Evolutionary conservation across 2,888 invertebrate genomes (phyloP).

Genomic region (Laothoe populi): DNA sequence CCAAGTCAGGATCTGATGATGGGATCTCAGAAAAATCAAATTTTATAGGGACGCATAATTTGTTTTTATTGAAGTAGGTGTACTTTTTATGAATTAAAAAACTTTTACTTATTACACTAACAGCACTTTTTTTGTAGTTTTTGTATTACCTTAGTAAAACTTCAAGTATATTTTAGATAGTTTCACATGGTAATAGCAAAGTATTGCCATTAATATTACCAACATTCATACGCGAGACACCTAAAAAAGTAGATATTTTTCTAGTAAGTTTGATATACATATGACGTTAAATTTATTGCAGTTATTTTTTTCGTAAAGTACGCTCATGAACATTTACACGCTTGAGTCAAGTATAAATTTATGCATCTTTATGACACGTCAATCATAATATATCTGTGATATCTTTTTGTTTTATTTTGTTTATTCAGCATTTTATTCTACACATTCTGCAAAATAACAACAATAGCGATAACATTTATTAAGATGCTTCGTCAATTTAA

Average conservation of each 20-base stretch:
- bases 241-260: not conserved
- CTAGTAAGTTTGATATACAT: not conserved
- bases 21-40: too few species aligned
- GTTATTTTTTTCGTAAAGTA: slow-evolving; percentile 8
- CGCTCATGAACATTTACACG: slow-evolving; percentile 8
- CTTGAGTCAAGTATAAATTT: not conserved
- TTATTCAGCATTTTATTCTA: slow-evolving; percentile 2
- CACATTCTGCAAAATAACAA: slow-evolving; percentile 1
- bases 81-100: too few species aligned
- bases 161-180: not conserved
- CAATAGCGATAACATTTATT: not conserved
- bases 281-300: not conserved
- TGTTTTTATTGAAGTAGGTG: too few species aligned
- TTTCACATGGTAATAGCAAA: not conserved
- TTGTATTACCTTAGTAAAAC: not conserved
- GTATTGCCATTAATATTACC: not conserved
- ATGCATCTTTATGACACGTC: slow-evolving; percentile 20
- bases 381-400: slow-evolving; percentile 6
- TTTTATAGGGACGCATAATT: too few species aligned
- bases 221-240: not conserved
- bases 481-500: not conserved
- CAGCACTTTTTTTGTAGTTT: too few species aligned
- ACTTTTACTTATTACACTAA: too few species aligned
- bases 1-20: too few species aligned
- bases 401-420: not conserved